These are phyloP conservation scores for Neodon shergylaensis DNA, from an alignment of 2,113 vertebrate species.

Conservation along the genomic window DNA sequence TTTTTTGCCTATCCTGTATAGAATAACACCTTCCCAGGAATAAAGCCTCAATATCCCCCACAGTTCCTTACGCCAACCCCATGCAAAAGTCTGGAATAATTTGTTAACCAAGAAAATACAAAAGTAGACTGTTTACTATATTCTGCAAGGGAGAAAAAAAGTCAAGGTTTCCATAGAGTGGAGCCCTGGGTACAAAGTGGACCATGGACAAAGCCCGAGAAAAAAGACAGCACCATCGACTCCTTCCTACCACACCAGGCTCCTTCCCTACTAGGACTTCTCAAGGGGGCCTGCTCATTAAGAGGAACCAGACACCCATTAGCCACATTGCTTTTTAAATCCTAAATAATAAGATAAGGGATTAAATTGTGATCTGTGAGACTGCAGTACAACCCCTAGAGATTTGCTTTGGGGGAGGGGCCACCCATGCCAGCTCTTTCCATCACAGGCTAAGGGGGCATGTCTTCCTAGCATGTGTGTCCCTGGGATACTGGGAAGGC, in stretches of 20 bases:
- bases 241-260: background rate
- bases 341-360: background rate
- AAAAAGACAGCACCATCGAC: background rate
- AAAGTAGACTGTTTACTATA: background rate
- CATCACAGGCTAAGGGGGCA: background rate
- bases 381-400: background rate
- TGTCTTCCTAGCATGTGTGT: background rate
- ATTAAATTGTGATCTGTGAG: background rate
- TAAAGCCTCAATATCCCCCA: background rate
- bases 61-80: background rate
- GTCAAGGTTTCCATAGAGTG: background rate
- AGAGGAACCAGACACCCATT: background rate
- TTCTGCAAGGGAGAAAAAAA: slow-evolving; percentile 49
- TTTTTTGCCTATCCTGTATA: background rate
- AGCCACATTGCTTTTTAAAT: background rate
- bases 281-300: background rate
- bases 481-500: background rate
- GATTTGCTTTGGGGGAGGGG: background rate
- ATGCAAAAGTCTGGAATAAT: background rate
- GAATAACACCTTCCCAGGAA: background rate
- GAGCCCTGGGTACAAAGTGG: background rate
- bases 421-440: background rate
- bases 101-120: background rate
- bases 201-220: background rate
- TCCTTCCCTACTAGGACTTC: background rate